phyloP scores from a whole-genome alignment of 2,888 invertebrate genomes.

The Taenaris catops region DNA sequence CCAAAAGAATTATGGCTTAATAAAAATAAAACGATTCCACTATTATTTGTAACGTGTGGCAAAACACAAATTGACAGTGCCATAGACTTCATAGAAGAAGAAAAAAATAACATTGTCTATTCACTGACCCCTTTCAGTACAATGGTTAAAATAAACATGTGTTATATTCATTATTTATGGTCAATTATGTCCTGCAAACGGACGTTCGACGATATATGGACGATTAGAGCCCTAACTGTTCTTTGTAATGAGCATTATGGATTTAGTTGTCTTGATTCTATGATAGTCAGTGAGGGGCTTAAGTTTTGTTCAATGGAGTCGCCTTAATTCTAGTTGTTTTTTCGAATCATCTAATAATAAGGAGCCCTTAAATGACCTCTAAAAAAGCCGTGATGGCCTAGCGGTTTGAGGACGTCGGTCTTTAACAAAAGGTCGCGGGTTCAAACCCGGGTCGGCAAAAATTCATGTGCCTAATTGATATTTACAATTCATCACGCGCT shows the following conservation, averaged over 20 bases:
- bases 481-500: no score
- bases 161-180: conserved; percentile 72
- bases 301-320: conserved; percentile 18
- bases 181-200: conserved; percentile 68
- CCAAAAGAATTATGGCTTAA: no score
- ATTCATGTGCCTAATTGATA: no score
- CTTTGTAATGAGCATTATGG: conserved; percentile 39
- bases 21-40: conserved; percentile 1
- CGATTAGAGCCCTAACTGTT: conserved; percentile 46
- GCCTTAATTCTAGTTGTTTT: no score
- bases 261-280: conserved; percentile 48
- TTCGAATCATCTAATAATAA: no score
- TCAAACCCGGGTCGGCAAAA: no score
- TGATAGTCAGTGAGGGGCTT: no score
- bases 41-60: conserved; percentile 12
- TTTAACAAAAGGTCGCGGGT: no score
- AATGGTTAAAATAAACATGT: conserved; percentile 59
- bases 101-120: conserved; percentile 24
- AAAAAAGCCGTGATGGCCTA: no score
- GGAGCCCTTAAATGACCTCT: no score
- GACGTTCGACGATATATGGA: conserved; percentile 49
- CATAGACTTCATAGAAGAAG: conserved; percentile 16
- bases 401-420: no score
- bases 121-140: conserved; percentile 36
- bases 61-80: conserved; percentile 18